Conservation (phyloP, 2,888 invertebrate genomes). For the Aleiodes alternator region DNA sequence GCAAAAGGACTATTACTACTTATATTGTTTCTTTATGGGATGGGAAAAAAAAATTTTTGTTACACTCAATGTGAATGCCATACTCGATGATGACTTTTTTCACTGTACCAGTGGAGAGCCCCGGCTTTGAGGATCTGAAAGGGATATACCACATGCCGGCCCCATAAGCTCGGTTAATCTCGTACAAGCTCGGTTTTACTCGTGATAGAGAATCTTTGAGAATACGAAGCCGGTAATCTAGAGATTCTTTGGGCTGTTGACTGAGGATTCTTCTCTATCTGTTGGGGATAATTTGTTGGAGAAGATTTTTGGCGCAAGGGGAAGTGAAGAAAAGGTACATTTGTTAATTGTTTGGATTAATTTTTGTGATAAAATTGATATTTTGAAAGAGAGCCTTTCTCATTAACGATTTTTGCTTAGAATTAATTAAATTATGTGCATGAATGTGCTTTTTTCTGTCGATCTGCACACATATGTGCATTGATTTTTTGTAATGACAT, state of each 20-base stretch:
- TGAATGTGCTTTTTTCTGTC: too few relatives aligned
- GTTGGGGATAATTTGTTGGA: conserved; percentile 5
- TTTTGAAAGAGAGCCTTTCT: too few relatives aligned
- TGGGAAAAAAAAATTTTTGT: background rate
- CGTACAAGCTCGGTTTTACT: conserved; percentile 48
- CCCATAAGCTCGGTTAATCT: conserved; percentile 58
- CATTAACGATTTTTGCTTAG: too few relatives aligned
- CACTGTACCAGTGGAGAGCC: background rate
- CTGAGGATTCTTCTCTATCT: conserved; percentile 6
- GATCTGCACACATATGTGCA: too few relatives aligned
- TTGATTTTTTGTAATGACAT: too few relatives aligned
- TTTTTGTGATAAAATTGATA: background rate
- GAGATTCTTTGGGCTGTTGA: background rate
- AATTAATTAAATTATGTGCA: too few relatives aligned
- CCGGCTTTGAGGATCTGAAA: conserved; percentile 26
- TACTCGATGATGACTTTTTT: conserved; percentile 16
- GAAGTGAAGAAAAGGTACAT: too few relatives aligned
- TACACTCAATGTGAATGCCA: conserved; percentile 13
- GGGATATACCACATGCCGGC: conserved; percentile 41
- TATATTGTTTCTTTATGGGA: background rate
- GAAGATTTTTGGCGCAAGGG: too few relatives aligned
- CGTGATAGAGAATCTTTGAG: background rate
- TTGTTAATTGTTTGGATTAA: too few relatives aligned
- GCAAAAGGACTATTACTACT: background rate
- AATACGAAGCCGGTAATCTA: conserved; percentile 18